A percentile compares a stretch with the other conserved stretches of the same genome.
phyloP scores from a whole-genome alignment of 2,113 vertebrate genomes.

The Onychorhynchus coronatus region DNA sequence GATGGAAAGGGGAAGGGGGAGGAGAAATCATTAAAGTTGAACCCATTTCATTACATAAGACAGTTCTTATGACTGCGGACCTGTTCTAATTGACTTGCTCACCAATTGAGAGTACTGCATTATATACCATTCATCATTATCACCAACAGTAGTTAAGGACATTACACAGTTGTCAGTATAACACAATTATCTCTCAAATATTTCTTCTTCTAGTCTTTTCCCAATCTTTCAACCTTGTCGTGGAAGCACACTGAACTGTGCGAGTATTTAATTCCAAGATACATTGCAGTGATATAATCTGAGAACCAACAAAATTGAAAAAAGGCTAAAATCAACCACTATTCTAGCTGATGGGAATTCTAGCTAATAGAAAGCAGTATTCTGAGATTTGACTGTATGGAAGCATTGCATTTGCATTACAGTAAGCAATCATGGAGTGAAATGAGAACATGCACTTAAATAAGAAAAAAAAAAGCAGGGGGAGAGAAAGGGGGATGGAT shows the following conservation, averaged over 20 bases:
- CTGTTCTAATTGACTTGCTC: neutral
- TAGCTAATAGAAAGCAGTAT: neutral
- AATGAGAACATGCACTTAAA: neutral
- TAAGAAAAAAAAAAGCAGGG: neutral
- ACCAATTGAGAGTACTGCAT: neutral
- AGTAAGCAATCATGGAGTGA: neutral
- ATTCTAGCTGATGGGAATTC: neutral
- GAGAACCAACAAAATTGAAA: neutral
- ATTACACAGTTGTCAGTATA: neutral
- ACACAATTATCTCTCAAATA: neutral
- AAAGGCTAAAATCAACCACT: neutral
- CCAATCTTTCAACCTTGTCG: neutral
- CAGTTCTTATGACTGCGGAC: neutral
- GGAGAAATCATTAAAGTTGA: neutral
- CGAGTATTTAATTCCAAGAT: neutral
- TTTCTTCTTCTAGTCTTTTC: neutral
- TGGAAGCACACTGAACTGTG: neutral
- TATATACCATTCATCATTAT: neutral
- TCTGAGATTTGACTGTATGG: neutral
- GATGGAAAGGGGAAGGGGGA: rapidly evolving
- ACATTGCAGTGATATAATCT: neutral
- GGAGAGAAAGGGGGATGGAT: rapidly evolving
- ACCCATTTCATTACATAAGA: neutral
- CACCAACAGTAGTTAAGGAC: neutral
- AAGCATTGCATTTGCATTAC: neutral